Evolutionary conservation across 2,888 invertebrate species (phyloP).

Genomic region (Caenorhabditis parvicauda): DNA sequence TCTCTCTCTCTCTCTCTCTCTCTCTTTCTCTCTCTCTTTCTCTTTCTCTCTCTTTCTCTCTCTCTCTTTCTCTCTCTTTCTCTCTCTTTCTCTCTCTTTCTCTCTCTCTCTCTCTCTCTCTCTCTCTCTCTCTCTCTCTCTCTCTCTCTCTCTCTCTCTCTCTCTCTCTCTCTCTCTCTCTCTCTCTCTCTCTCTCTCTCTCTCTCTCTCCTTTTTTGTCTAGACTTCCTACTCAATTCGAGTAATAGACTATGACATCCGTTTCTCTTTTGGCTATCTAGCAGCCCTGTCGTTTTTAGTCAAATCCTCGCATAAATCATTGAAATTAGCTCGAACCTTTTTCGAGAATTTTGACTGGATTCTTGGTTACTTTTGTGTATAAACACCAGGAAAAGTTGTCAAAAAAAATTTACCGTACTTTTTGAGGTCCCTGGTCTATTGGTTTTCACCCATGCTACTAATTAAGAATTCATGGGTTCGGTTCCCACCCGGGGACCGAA

Average conservation of each 20-base stretch:
- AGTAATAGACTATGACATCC: too few relatives aligned
- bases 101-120: conserved; percentile 3
- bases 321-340: too few relatives aligned
- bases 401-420: too few relatives aligned
- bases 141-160: conserved; percentile 4
- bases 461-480: conserved; percentile 14
- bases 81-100: conserved; percentile 1
- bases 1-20: background rate
- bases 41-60: background rate
- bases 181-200: conserved; percentile 8
- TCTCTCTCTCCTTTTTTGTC: conserved; percentile 9
- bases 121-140: conserved; percentile 2
- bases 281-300: too few relatives aligned
- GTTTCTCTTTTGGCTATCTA: too few relatives aligned
- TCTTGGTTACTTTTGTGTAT: too few relatives aligned
- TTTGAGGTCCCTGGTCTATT: too few relatives aligned
- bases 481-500: conserved; percentile 1
- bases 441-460: background rate
- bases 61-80: conserved; percentile 4
- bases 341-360: too few relatives aligned
- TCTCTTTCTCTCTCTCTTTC: conserved; percentile 3
- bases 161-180: background rate
- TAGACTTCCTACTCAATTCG: conserved; percentile 8
- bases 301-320: too few relatives aligned
- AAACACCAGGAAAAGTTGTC: too few relatives aligned